Conservation (phyloP, 2,888 invertebrate species). For the Neoaliturus tenellus region DNA sequence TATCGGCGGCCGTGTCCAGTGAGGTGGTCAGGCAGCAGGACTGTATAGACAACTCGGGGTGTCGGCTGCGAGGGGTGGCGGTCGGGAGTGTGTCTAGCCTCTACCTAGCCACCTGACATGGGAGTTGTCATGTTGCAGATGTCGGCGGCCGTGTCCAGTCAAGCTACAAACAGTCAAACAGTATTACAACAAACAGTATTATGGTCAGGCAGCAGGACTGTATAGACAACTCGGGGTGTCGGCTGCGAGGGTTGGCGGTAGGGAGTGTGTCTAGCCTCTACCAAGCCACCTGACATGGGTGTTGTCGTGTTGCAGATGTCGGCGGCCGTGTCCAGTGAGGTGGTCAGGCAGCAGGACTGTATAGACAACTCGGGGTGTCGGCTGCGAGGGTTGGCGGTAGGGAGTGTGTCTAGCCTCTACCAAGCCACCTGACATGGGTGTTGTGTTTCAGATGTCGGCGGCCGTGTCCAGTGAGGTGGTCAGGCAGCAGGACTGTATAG, state of each 20-base stretch:
- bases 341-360: constrained; percentile 34
- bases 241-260: constrained; percentile 51
- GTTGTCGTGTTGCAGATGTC: constrained; percentile 49
- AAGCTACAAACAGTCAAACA: too few relatives aligned
- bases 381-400: neutral
- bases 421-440: neutral
- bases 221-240: constrained; percentile 58
- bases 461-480: constrained; percentile 55
- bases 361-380: constrained; percentile 57
- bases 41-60: too few relatives aligned
- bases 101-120: too few relatives aligned
- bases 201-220: constrained; percentile 15
- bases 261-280: too few relatives aligned
- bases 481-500: constrained; percentile 52
- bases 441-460: constrained; percentile 53
- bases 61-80: too few relatives aligned
- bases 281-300: too few relatives aligned
- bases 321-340: constrained; percentile 56
- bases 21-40: too few relatives aligned
- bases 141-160: constrained; percentile 54
- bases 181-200: too few relatives aligned
- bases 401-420: too few relatives aligned
- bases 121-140: constrained; percentile 47
- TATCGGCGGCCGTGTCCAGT: too few relatives aligned
- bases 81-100: too few relatives aligned